Evolutionary conservation across 2,797 vertebrate genomes (phyloP).

Genomic region (Sebastes reedi): DNA sequence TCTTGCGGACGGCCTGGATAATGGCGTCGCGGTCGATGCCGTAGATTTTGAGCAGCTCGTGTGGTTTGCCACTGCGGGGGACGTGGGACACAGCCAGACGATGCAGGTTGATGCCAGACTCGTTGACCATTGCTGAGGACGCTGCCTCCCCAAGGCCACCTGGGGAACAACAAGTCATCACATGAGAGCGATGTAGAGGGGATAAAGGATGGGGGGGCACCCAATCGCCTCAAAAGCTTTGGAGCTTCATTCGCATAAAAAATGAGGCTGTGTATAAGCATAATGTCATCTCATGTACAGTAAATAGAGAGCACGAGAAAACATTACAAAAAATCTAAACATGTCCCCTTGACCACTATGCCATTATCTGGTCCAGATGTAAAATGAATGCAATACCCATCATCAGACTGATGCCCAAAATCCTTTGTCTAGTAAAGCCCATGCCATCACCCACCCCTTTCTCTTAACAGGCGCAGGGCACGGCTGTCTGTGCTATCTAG

Average conservation of each 20-base stretch:
- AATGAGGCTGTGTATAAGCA: neutral
- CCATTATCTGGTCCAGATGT: neutral
- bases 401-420: slow-evolving; percentile 41
- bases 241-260: neutral
- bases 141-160: slow-evolving; percentile 90
- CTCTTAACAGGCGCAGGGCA: slow-evolving; percentile 53
- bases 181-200: neutral
- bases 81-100: slow-evolving; percentile 83
- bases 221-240: neutral
- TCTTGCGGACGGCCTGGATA: slow-evolving; percentile 77
- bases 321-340: neutral
- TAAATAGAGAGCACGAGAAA: neutral
- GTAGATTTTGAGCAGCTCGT: slow-evolving; percentile 83
- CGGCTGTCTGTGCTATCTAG: slow-evolving; percentile 78
- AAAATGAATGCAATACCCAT: slow-evolving; percentile 2
- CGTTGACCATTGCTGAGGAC: slow-evolving; percentile 81
- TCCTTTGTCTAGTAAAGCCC: slow-evolving; percentile 44
- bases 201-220: neutral
- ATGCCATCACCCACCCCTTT: slow-evolving; percentile 50
- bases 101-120: slow-evolving; percentile 81
- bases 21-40: slow-evolving; percentile 86
- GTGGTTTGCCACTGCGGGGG: slow-evolving; percentile 81
- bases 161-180: slow-evolving; percentile 53
- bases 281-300: neutral
- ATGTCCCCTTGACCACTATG: neutral